Evolutionary conservation across 2,888 invertebrate genomes (phyloP), one percentile per base, ranked within the genome.

Genomic region (Spisula solida): DNA sequence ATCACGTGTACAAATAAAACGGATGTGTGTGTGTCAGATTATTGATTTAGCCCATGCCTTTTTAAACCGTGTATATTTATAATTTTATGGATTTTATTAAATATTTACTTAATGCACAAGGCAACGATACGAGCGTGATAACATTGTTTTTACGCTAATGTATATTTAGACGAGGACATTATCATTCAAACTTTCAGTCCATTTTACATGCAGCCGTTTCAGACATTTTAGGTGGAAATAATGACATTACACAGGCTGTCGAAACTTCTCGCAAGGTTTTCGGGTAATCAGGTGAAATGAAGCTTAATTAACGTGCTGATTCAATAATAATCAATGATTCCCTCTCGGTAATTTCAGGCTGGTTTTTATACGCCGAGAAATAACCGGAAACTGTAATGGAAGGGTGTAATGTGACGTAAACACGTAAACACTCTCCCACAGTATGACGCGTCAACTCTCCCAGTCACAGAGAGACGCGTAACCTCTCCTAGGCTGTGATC

Each of bases 351-450:
- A 66, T 5, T 25, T 5, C 60, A 66, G 60, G 10, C 60, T n/a
- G 25, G 60, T 5, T 25, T 4, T 25, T 25, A 66, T 25, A 10
- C 41, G 41, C n/a, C 25, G 60, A 66, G 60, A n/a, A 66, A 66
- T 66, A 66, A 66, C 60, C 60, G 60, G 60, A 66, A 66, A 66
- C n/a, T 66, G 60, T 25, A 12, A 66, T 66, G 25, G 60, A 66
- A 66, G 10, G n/a, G 60, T n/a, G n/a, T 25, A 66, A 66, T 66
- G n/a, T 25, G 25, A 66, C 60, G 60, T 66, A 66, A 25, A n/a
- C 60, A 25, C n/a, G n/a, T n/a, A n/a, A n/a, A n/a, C n/a, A n/a
- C n/a, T n/a, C n/a, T n/a, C 60, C 60, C 12, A 25, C 60, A 25
- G 60, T 1, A 25, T 66, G 60, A 66, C 60, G 60, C 25, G 25